Conservation (phyloP, 2,797 vertebrate genomes). For the Rhinophrynus dorsalis region DNA sequence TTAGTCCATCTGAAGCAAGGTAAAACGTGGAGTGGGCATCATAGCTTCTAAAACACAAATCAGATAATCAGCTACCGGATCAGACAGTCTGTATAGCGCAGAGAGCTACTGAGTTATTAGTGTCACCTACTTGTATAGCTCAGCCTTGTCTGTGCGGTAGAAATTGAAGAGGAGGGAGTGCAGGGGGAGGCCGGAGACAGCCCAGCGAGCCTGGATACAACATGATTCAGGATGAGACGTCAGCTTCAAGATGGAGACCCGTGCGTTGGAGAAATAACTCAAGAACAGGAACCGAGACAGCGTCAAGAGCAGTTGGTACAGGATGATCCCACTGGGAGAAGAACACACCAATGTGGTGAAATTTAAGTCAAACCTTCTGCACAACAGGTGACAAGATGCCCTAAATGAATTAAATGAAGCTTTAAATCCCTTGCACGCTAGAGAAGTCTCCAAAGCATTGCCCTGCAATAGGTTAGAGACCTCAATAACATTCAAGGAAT, state of each 20-base stretch:
- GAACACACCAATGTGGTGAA: neutral
- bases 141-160: conserved; percentile 80
- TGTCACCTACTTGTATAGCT: conserved; percentile 77
- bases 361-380: no score
- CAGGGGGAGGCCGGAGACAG: conserved; percentile 79
- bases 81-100: no score
- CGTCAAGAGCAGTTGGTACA: conserved; percentile 73
- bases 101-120: neutral
- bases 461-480: no score
- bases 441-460: no score
- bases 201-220: conserved; percentile 86
- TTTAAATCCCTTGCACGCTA: no score
- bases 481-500: no score
- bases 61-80: neutral
- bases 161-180: conserved; percentile 75
- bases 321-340: conserved; percentile 68
- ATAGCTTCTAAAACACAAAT: conserved; percentile 68
- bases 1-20: conserved; percentile 81
- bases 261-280: conserved; percentile 77
- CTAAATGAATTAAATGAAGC: no score
- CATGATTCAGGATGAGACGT: conserved; percentile 85
- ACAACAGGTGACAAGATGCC: no score
- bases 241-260: conserved; percentile 83
- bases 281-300: conserved; percentile 75
- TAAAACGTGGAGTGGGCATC: conserved; percentile 92